Base-by-base conservation (phyloP, 2,113 vertebrate species). In the Daubentonia madagascariensis region DNA sequence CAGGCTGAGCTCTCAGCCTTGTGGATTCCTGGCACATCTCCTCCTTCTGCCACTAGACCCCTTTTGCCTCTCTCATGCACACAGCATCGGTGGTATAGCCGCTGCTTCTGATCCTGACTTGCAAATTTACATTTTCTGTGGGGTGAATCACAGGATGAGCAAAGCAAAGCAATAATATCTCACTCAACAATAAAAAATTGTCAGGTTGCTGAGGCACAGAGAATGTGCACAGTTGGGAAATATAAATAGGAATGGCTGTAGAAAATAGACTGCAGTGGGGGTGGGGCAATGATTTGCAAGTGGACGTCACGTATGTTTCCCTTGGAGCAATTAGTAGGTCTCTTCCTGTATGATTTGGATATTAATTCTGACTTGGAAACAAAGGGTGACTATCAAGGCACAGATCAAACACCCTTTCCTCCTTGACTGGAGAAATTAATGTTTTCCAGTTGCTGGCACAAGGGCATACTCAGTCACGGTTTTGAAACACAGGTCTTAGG, bases 61-160 rank as follows among this genome's bases (percentile, higher is more conserved):
- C 63, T 23, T 61, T 40, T 3, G 0, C 23, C 4, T 52, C 79
- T 85, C 43, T 48, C 85, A 25, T 0, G 1, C 37, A 73, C 7
- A 5, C 8, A 50, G 12, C 73, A 13, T 11, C 23, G 3, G 45
- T 35, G 25, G 11, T n/a, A 30, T 59, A 40, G 50, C 4, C 37
- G 48, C 28, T 65, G n/a, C 73, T 94, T 97, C 70, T 50, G 75
- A 68, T 91, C 63, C 54, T n/a, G 32, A 75, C n/a, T 91, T 78
- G 52, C n/a, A 93, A 61, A 63, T 78, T 72, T 67, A 40, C 22
- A 23, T 93, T 94, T 94, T 73, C 59, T 25, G 37, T 12, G 30
- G 67, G 52, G 40, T 5, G 40, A 84, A 28, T 94, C 63, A 54
- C 61, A n/a, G 80, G 18, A 10, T 4, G 1, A 92, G 30, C 2